A percentile compares a stretch with the other conserved stretches of the same genome.
Conservation (phyloP, 2,888 invertebrate species). For the Tanaodytes sp. region DNA sequence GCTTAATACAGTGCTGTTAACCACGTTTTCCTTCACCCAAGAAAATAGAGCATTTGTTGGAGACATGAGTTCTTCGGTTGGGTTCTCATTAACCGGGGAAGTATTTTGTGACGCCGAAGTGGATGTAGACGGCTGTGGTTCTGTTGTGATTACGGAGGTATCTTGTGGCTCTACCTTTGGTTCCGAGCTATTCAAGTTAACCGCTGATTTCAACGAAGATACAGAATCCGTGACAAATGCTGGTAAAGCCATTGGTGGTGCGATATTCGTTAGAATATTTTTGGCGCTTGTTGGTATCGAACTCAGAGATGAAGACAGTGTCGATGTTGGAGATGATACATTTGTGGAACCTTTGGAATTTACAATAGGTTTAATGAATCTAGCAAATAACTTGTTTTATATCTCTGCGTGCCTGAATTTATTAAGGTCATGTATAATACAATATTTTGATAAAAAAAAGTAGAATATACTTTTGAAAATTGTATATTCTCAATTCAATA, state of each 20-base stretch:
- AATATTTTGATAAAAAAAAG: no score
- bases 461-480: no score
- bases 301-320: constrained; percentile 72
- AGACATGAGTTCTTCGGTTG: constrained; percentile 51
- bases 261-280: constrained; percentile 80
- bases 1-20: constrained; percentile 78
- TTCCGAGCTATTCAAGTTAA: constrained; percentile 5
- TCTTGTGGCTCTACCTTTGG: background rate
- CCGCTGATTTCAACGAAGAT: constrained; percentile 33
- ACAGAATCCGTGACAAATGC: constrained; percentile 77
- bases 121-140: constrained; percentile 40
- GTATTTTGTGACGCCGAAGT: no score
- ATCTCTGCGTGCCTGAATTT: background rate
- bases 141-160: constrained; percentile 41
- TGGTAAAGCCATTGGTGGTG: constrained; percentile 80
- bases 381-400: background rate
- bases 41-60: constrained; percentile 76
- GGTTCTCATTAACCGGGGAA: background rate
- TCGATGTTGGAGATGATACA: constrained; percentile 70
- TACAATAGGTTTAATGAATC: background rate
- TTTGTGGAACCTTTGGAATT: constrained; percentile 1
- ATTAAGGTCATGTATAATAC: no score
- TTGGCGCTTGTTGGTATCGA: constrained; percentile 73
- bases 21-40: constrained; percentile 82
- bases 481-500: no score